phyloP scores from a whole-genome alignment of 2,113 vertebrate genomes.

The Petrocephalus zakoni region DNA sequence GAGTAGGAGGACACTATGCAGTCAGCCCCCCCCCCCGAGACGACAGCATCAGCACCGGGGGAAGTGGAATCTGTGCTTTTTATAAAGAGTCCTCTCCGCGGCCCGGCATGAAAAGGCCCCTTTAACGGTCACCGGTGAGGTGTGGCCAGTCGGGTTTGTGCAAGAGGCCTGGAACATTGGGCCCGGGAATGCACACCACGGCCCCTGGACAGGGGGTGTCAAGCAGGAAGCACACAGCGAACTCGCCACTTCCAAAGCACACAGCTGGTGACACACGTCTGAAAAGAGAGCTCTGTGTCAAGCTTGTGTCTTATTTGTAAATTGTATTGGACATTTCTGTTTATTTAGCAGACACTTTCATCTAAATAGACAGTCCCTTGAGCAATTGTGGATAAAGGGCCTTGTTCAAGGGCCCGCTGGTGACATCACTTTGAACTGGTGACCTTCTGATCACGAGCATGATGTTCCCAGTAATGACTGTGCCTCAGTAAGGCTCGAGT shows the following conservation, averaged over 20 bases:
- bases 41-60: constrained; percentile 49
- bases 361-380: not conserved
- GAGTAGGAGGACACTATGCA: constrained; percentile 26
- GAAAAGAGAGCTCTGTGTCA: not conserved
- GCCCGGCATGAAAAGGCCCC: not conserved
- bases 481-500: not conserved
- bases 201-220: not conserved
- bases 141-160: not conserved
- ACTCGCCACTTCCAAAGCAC: not conserved
- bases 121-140: not conserved
- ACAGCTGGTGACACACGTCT: no score
- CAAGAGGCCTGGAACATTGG: not conserved
- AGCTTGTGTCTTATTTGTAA: no score
- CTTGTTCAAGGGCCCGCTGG: not conserved
- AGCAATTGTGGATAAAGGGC: not conserved
- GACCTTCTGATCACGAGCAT: not conserved
- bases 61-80: not conserved
- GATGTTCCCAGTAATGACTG: not conserved
- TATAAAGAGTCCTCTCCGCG: not conserved
- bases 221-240: not conserved
- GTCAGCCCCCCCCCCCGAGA: constrained; percentile 30
- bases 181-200: not conserved
- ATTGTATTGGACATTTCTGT: no score
- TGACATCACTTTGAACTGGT: not conserved
- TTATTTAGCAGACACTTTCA: not conserved